Conservation (phyloP, 1,140 invertebrate genomes). For the Tetragnatha versicolor region DNA sequence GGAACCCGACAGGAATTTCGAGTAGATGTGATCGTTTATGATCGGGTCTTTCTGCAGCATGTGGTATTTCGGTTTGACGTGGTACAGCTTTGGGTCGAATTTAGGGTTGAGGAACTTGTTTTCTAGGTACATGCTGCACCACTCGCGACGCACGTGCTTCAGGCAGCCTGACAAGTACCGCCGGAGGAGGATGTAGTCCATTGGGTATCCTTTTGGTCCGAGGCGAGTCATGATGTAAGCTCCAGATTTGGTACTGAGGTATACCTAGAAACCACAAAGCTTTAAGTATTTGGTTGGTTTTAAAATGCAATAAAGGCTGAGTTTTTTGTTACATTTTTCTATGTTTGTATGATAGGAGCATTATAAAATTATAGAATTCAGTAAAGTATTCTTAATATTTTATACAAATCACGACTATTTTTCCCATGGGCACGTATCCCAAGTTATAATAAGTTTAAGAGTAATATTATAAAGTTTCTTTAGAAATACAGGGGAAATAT, state of each 20-base stretch:
- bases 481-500: too few species aligned
- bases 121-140: slow-evolving; percentile 43
- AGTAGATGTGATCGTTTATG: slow-evolving; percentile 69
- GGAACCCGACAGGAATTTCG: slow-evolving; percentile 65
- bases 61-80: slow-evolving; percentile 64
- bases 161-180: slow-evolving; percentile 16
- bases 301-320: too few species aligned
- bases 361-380: too few species aligned
- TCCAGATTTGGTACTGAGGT: slow-evolving; percentile 65
- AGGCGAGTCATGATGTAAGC: slow-evolving; percentile 65
- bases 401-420: too few species aligned
- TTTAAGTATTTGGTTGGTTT: too few species aligned
- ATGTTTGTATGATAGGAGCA: too few species aligned
- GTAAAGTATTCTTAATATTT: too few species aligned
- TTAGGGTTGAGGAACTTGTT: slow-evolving; percentile 57
- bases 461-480: too few species aligned
- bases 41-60: slow-evolving; percentile 66
- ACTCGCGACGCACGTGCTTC: slow-evolving; percentile 24
- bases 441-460: too few species aligned
- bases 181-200: slow-evolving; percentile 56
- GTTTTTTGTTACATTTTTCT: too few species aligned
- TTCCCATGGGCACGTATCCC: too few species aligned
- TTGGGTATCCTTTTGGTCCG: slow-evolving; percentile 60
- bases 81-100: slow-evolving; percentile 67
- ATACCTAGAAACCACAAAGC: slow-evolving; percentile 60